phyloP scores from a whole-genome alignment of 2,888 invertebrate genomes.

The Phalera bucephala region DNA sequence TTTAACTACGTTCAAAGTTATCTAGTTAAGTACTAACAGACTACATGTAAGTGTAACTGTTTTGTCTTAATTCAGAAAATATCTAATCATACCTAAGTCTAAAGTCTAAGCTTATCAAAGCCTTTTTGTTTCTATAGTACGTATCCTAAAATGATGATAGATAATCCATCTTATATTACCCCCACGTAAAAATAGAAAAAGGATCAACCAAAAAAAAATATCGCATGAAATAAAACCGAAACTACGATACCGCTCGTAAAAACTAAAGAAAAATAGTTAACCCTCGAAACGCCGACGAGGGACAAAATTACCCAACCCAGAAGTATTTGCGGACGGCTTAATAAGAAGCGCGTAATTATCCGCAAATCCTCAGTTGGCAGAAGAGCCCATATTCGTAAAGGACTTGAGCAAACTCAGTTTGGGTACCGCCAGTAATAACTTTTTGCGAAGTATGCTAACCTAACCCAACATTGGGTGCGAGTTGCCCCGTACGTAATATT shows the following conservation, averaged over 20 bases:
- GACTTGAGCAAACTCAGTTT: conserved; percentile 59
- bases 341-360: conserved; percentile 67
- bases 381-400: conserved; percentile 50
- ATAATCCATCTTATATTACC: too few species aligned
- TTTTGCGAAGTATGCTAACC: conserved; percentile 45
- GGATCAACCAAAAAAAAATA: conserved; percentile 14
- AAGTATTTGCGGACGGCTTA: conserved; percentile 66
- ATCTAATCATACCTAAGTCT: too few species aligned
- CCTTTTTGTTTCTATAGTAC: too few species aligned
- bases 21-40: too few species aligned
- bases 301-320: conserved; percentile 42
- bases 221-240: conserved; percentile 1
- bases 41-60: too few species aligned
- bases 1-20: too few species aligned
- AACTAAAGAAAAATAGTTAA: conserved; percentile 34
- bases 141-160: too few species aligned
- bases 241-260: conserved; percentile 14
- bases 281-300: conserved; percentile 30
- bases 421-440: conserved; percentile 52
- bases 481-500: conserved; percentile 30
- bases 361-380: conserved; percentile 49
- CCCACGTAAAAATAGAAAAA: conserved; percentile 1
- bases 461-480: conserved; percentile 32
- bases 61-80: too few species aligned
- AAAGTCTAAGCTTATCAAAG: too few species aligned